phyloP scores from a whole-genome alignment of 1,140 invertebrate species.

The Sycobia sp. region DNA sequence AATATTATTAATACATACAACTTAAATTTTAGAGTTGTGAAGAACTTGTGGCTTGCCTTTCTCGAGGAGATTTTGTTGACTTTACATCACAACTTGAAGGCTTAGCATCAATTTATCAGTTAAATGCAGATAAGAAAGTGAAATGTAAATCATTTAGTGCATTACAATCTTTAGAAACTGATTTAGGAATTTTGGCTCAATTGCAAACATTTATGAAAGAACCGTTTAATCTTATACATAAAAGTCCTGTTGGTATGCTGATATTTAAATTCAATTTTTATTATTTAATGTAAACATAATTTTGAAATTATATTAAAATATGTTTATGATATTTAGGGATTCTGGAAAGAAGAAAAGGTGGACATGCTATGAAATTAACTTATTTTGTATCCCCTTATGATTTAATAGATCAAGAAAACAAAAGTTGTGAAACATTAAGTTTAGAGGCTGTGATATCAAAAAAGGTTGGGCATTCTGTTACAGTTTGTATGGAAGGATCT shows the following conservation, averaged over 20 bases:
- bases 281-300: too few species aligned
- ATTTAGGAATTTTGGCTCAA: slow-evolving; percentile 84
- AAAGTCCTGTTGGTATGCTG: slow-evolving; percentile 80
- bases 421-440: slow-evolving; percentile 75
- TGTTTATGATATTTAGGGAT: slow-evolving; percentile 54
- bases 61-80: slow-evolving; percentile 85
- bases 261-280: not conserved
- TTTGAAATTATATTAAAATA: slow-evolving; percentile 14
- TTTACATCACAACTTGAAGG: slow-evolving; percentile 92
- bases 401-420: slow-evolving; percentile 77
- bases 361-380: slow-evolving; percentile 90
- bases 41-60: slow-evolving; percentile 81
- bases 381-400: slow-evolving; percentile 97
- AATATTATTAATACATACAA: slow-evolving; percentile 2
- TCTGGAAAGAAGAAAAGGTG: slow-evolving; percentile 76
- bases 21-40: slow-evolving; percentile 74
- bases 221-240: slow-evolving; percentile 85
- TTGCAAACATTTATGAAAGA: slow-evolving; percentile 82
- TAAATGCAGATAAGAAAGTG: slow-evolving; percentile 92
- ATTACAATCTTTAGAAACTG: slow-evolving; percentile 87
- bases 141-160: slow-evolving; percentile 93
- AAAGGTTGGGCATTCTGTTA: slow-evolving; percentile 83
- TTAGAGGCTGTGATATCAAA: slow-evolving; percentile 73
- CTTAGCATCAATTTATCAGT: slow-evolving; percentile 87
- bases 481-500: slow-evolving; percentile 89